Percentiles rank a stretch among this genome's conserved stretches.
These are phyloP conservation scores for Scaptomyza polygonia DNA, from an alignment of 2,888 invertebrate genomes.

Conservation along the genomic window DNA sequence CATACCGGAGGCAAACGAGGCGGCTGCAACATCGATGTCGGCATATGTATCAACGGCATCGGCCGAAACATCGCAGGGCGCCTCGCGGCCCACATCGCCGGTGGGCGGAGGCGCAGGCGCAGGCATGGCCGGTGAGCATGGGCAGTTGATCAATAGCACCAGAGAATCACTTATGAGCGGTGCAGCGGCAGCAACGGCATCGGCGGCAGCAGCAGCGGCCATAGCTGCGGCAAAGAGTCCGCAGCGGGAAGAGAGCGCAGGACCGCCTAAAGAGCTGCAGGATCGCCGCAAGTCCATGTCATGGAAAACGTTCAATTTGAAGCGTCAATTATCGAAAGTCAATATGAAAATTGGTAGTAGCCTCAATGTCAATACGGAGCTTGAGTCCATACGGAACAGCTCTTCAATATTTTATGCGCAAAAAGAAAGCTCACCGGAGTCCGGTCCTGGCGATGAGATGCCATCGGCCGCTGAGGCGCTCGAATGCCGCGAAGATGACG, in stretches of 20 bases:
- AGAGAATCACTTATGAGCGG: constrained; percentile 82
- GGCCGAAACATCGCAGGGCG: constrained; percentile 48
- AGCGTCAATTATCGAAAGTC: constrained; percentile 92
- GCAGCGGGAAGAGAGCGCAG: constrained; percentile 63
- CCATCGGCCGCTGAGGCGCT: constrained; percentile 47
- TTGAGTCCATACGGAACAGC: constrained; percentile 85
- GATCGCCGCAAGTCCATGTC: constrained; percentile 87
- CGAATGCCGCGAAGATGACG: constrained; percentile 65
- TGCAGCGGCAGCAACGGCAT: constrained; percentile 48
- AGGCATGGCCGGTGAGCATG: not conserved
- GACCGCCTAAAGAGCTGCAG: constrained; percentile 84
- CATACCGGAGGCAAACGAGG: constrained; percentile 75
- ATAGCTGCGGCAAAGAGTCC: constrained; percentile 71
- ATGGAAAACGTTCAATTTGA: constrained; percentile 92
- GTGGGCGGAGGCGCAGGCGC: constrained; percentile 77
- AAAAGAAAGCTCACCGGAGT: constrained; percentile 77
- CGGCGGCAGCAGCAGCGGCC: constrained; percentile 30
- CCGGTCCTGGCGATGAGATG: constrained; percentile 44
- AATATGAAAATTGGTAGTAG: constrained; percentile 85
- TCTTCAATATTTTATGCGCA: constrained; percentile 77
- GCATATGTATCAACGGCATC: constrained; percentile 33
- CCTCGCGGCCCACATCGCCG: constrained; percentile 85
- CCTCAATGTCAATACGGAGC: constrained; percentile 78
- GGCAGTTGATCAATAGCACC: constrained; percentile 57
- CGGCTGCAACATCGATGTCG: constrained; percentile 30